Evolutionary conservation across 92 coral and sea anemone species (phyloP), one percentile per base, ranked within the genome.

Genomic region (Virgularia gustaviana): DNA sequence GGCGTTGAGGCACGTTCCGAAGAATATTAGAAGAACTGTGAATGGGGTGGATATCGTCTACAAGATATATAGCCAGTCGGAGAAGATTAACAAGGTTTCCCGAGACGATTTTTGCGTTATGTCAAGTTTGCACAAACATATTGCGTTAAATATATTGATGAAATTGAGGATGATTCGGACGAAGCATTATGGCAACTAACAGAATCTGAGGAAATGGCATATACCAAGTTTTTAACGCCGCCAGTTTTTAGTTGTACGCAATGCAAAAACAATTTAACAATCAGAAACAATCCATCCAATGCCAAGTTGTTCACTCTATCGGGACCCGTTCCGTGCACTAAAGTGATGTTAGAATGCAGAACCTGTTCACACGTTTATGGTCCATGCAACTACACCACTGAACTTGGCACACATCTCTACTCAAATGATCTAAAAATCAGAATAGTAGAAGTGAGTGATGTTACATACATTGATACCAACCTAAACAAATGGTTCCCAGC

Each of bases 401-500:
- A 72, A 9, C 19, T 11, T 13, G 88, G 88, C 1, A 35, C 33
- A 1, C 88, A 72, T 49, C 24, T 51, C 53, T 83, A 78, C 32
- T 22, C 71, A 1, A 37, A 2, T 11, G 53, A 63, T 4, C 11
- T 73, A 0, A 3, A 37, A 35, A 28, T 63, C 34, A 18, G 41
- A 4, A 2, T 63, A n/a, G 63, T 72, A 4, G 83, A 83, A 73
- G 80, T 83, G 10, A 71, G 80, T 75, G 78, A 83, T 60, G 77
- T 71, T n/a, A 58, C 82, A 6, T 82, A 82, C 49, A 9, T 82
- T 25, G 65, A 70, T n/a, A 2, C 29, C 15, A 24, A 61, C 13
- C 44, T 82, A 11, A 76, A 70, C 58, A 76, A 76, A 70, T 82
- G 87, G 87, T 51, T 76, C 6, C 82, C 83, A n/a, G 30, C 72